Percentiles rank a stretch among this genome's conserved stretches.
Evolutionary conservation across 1,140 invertebrate species (phyloP).

Genomic region (Leptonema lineaticorne): DNA sequence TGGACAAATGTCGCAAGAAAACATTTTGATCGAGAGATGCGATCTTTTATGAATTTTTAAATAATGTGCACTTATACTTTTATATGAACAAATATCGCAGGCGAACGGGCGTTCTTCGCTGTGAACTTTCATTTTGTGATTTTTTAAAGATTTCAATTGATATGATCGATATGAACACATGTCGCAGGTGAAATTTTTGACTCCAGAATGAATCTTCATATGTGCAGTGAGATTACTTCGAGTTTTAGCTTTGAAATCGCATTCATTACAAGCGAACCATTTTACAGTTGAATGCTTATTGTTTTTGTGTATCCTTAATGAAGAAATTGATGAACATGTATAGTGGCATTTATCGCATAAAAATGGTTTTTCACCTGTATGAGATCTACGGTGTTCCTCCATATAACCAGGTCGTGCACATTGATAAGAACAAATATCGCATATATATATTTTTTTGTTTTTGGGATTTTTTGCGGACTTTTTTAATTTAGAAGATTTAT

Average conservation of each 20-base stretch:
- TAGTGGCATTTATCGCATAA: conserved; percentile 37
- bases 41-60: no score
- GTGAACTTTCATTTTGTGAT: no score
- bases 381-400: conserved; percentile 28
- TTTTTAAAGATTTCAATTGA: no score
- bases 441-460: conserved; percentile 17
- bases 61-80: no score
- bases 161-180: no score
- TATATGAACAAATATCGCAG: conserved; percentile 33
- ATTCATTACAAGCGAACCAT: no score
- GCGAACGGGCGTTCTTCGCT: conserved; percentile 33
- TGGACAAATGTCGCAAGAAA: no score
- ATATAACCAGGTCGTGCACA: neutral
- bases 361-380: conserved; percentile 33
- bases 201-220: no score
- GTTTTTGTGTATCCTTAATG: conserved; percentile 32
- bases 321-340: conserved; percentile 24
- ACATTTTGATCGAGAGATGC: no score
- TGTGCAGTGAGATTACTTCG: no score
- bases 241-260: no score
- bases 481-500: conserved; percentile 15
- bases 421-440: conserved; percentile 11
- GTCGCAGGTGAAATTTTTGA: no score
- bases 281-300: conserved; percentile 36
- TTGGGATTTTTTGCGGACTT: conserved; percentile 2